Evolutionary conservation across 2,888 invertebrate species (phyloP), one percentile per base, ranked within the genome.

Genomic region (Entomobrya multifasciata): DNA sequence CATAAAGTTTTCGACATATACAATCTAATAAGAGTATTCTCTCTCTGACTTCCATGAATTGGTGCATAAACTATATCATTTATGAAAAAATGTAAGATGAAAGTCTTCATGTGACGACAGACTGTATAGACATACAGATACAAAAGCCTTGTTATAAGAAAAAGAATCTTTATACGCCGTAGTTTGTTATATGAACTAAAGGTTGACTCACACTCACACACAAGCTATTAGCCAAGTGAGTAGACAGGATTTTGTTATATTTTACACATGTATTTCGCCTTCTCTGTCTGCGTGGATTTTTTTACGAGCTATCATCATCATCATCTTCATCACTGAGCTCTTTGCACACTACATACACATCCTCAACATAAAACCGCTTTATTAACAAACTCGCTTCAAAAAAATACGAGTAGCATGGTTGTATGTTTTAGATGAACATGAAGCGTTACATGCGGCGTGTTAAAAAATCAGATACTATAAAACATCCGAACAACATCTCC

Each of bases 381-480:
- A 44, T 17, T 36, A 36, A n/a, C n/a, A n/a, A 41, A 70, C 25
- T 20, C 25, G 41, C n/a, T 65, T 65, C 22, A 36, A 41, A 65
- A 65, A 55, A 41, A 1, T 20, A 25, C 47, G 57, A 1, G 41
- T 22, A 44, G 30, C 52, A 27, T n/a, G 30, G 15, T 25, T 47
- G 47, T 20, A 67, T 44, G 8, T 44, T 1, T 70, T 20, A 30
- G 0, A 62, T n/a, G 62, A 62, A 13, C 13, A 8, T 27, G n/a
- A 30, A 15, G 25, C 25, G 62, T 13, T 30, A 15, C 62, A 15
- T 11, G 62, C 62, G 15, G 30, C 30, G 30, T 62, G 62, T n/a
- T 62, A 62, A 83, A 82, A 82, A 55, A 25, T 27, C 49, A 65
- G 76, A 65, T 77, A 76, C 47, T 74, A 80, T 83, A 83, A 76